phyloP scores from a whole-genome alignment of 2,797 vertebrate species.

The Ceryle rudis region DNA sequence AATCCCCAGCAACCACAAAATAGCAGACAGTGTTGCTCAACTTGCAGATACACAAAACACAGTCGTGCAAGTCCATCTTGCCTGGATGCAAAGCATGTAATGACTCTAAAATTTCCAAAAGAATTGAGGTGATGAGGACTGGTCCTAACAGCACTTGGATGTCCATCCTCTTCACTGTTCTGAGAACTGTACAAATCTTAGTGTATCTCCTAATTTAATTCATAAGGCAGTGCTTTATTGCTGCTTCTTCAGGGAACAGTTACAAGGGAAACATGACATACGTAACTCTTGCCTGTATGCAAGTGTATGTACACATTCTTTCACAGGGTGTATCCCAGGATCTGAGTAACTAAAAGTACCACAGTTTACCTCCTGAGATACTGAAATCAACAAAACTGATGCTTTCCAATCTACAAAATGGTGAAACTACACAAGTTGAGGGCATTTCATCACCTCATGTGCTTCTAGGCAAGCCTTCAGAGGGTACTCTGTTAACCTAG shows the following conservation, averaged over 20 bases:
- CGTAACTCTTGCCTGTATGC: rapidly evolving
- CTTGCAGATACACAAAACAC: not conserved
- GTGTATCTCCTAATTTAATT: not conserved
- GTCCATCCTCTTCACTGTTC: not conserved
- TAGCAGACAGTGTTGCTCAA: not conserved
- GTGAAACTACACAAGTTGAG: not conserved
- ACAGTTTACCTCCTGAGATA: not conserved
- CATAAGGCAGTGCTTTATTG: not conserved
- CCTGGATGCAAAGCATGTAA: not conserved
- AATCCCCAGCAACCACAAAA: not conserved
- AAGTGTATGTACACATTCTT: not conserved
- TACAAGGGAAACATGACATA: not conserved
- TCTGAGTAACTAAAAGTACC: not conserved
- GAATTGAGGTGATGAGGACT: rapidly evolving
- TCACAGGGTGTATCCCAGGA: not conserved
- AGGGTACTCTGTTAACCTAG: not conserved
- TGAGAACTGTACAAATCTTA: not conserved
- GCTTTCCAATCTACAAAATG: not conserved
- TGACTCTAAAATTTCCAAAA: not conserved
- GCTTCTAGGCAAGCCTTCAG: not conserved
- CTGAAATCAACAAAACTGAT: not conserved
- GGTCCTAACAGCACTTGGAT: not conserved
- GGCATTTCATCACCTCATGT: not conserved
- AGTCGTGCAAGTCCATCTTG: not conserved
- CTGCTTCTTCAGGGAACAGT: not conserved